Base-by-base conservation (phyloP, 2,888 invertebrate species). In the Erebia aethiops region DNA sequence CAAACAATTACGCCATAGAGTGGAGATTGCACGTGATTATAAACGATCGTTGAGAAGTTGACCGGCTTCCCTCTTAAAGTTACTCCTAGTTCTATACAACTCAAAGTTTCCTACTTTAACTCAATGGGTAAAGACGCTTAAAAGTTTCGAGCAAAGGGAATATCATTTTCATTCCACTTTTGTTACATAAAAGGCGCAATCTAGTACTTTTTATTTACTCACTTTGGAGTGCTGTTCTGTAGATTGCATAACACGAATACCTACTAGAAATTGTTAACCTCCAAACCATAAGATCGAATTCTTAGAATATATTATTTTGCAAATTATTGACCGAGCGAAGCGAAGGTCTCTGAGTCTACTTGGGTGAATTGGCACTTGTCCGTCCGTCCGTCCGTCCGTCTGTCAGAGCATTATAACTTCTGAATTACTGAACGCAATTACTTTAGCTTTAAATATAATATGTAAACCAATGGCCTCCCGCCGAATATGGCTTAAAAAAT, bases 31-130 rank as follows among this genome's bases (percentile, higher is more conserved):
- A 76, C 79, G 75, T 78, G 75, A 78, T 70, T 77, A 71, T 72
- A 74, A 72, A 78, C 80, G 80, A 82, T 85, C 81, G 81, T 82
- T 86, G 86, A 87, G 85, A 87, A 87, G 83, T 86, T 85, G 77
- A 77, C 78, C 78, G 83, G 84, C 80, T 79, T 79, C 81, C 81
- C 79, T 74, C 79, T 73, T 76, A 78, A 84, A 87, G 84, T 87
- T 46, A 7, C 7, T 35, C 11, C 13, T 85, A 78, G 82, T 84
- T 82, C 79, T 76, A 79, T 76, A 73, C 77, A 78, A 76, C 77
- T 76, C 78, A 80, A 67, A 67, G 60, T 67, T 67, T 80, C 80
- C 79, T 78, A 78, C 78, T 77, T 78, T 80, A 80, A 80, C 80
- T 82, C 78, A 52, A 65, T 61, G 66, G 60, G 71, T 70, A 71